Conservation (phyloP, 2,797 vertebrate species). For the Xenentodon cancila region DNA sequence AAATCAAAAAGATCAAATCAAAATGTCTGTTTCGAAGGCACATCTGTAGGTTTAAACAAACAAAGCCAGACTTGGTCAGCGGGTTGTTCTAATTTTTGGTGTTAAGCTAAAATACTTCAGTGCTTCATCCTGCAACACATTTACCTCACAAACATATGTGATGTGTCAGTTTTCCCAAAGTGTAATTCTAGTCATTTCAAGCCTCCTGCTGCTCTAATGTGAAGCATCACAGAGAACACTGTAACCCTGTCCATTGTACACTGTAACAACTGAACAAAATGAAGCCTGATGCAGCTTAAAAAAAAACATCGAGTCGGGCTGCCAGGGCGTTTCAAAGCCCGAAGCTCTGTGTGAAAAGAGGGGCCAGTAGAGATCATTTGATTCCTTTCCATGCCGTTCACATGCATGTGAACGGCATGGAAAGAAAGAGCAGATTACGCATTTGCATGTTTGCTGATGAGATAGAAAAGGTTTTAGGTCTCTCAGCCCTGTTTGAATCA, state of each 20-base stretch:
- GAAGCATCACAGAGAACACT: conserved; percentile 38
- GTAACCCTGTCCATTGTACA: conserved; percentile 43
- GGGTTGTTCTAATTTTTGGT: too few relatives aligned
- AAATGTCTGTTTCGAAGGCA: background rate
- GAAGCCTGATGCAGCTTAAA: conserved; percentile 37
- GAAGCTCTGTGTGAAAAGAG: conserved; percentile 61
- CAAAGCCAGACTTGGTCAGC: too few relatives aligned
- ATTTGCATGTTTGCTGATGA: conserved; percentile 84
- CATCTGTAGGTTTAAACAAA: background rate
- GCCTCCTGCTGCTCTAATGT: conserved; percentile 32
- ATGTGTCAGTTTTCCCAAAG: too few relatives aligned
- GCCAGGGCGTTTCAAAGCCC: conserved; percentile 64
- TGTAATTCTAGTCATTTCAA: background rate
- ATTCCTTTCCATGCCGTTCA: too few relatives aligned
- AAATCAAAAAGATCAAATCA: too few relatives aligned
- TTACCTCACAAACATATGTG: too few relatives aligned
- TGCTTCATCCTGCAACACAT: too few relatives aligned
- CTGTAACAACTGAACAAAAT: conserved; percentile 31
- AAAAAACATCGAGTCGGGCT: conserved; percentile 31
- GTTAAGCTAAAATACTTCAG: too few relatives aligned
- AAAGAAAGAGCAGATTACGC: conserved; percentile 83
- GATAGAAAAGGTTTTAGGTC: conserved; percentile 77
- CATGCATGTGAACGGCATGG: conserved; percentile 74
- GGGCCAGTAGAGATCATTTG: conserved; percentile 71
- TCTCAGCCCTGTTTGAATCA: conserved; percentile 74